phyloP scores from a whole-genome alignment of 1,140 invertebrate genomes.

The Mactra quadrangularis region DNA sequence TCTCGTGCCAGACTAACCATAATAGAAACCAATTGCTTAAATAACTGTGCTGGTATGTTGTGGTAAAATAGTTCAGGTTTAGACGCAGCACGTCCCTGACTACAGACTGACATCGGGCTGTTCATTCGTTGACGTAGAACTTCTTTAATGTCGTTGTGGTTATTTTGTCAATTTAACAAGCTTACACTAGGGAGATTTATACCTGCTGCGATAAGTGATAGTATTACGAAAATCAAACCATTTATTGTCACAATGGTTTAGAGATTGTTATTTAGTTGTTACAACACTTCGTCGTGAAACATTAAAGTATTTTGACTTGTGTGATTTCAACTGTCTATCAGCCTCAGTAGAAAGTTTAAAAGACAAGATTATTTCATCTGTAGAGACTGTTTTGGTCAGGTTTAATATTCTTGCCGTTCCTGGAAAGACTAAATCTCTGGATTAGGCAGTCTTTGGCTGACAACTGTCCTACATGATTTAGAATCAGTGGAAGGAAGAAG shows the following conservation, averaged over 20 bases:
- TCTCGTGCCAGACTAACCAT: constrained; percentile 1
- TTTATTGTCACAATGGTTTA: constrained; percentile 6
- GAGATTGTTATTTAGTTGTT: no score
- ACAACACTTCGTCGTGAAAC: no score
- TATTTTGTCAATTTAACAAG: neutral
- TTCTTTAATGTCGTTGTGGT: constrained; percentile 27
- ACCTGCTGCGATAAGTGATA: constrained; percentile 19
- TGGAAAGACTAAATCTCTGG: no score
- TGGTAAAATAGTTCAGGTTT: neutral
- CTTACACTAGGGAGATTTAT: neutral
- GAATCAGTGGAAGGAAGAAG: no score
- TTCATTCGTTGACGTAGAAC: neutral
- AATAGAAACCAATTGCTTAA: neutral
- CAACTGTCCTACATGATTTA: no score
- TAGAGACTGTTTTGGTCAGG: no score
- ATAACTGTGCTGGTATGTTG: neutral
- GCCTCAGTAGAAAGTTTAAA: no score
- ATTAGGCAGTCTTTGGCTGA: no score
- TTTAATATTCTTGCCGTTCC: no score
- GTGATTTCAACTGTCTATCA: no score
- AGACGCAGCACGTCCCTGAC: constrained; percentile 5
- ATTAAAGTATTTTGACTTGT: no score
- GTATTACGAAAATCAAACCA: constrained; percentile 19
- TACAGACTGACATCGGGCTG: neutral
- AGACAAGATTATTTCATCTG: no score